Evolutionary conservation across 2,797 vertebrate species (phyloP).

Genomic region (Oreonectes daqikongensis): DNA sequence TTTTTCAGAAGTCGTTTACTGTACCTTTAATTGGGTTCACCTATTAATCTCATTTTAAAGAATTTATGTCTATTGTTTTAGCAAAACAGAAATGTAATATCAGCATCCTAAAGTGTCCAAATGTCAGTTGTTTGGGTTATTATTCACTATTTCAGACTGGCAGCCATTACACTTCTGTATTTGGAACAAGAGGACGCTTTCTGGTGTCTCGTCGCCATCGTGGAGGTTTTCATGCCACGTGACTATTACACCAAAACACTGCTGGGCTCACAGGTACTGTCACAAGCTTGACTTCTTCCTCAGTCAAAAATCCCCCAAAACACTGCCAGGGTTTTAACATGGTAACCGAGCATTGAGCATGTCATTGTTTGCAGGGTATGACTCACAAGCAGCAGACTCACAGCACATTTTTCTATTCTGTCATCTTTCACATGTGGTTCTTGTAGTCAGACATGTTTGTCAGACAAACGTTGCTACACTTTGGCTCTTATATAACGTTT

Average conservation of each 20-base stretch:
- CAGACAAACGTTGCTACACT: not conserved
- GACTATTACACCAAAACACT: conserved; percentile 99
- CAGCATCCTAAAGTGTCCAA: too few species aligned
- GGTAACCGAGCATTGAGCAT: not conserved
- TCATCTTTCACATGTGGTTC: conserved; percentile 1
- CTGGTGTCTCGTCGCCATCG: conserved; percentile 94
- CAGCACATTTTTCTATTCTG: not conserved
- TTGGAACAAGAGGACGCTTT: conserved; percentile 97
- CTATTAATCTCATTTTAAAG: too few species aligned
- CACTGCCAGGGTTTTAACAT: not conserved
- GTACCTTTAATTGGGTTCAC: too few species aligned
- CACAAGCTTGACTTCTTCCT: conserved; percentile 11
- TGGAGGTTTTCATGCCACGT: conserved; percentile 97
- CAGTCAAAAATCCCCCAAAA: not conserved
- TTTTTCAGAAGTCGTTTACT: too few species aligned
- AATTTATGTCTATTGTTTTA: too few species aligned
- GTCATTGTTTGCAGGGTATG: conserved; percentile 37
- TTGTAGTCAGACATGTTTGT: not conserved
- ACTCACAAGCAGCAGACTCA: conserved; percentile 34
- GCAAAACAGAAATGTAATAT: too few species aligned
- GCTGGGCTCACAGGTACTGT: conserved; percentile 91
- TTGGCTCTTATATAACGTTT: not conserved
- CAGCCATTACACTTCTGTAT: conserved; percentile 92
- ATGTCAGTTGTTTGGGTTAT: not conserved
- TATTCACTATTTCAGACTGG: conserved; percentile 77